Evolutionary conservation across 2,888 invertebrate genomes (phyloP).

Genomic region (Gari tellinella): DNA sequence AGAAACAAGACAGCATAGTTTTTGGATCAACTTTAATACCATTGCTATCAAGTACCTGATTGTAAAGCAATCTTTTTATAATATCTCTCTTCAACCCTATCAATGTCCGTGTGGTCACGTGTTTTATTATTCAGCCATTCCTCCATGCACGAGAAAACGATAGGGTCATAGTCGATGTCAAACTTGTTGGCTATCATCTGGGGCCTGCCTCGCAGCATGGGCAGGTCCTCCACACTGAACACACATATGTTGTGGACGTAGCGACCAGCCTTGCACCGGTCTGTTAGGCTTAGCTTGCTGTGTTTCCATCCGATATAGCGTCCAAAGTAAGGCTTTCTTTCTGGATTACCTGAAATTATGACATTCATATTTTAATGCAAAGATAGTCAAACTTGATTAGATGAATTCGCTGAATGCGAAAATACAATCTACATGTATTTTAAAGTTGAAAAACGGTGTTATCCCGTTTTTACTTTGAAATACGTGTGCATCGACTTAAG

Average conservation of each 20-base stretch:
- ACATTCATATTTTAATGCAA: too few species aligned
- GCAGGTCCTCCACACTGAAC: constrained; percentile 76
- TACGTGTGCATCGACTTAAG: too few species aligned
- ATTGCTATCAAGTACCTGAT: too few species aligned
- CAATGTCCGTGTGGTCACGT: constrained; percentile 12
- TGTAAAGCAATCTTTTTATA: constrained; percentile 35
- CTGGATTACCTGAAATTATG: constrained; percentile 55
- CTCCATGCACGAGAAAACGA: constrained; percentile 79
- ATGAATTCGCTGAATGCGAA: too few species aligned
- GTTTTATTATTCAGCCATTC: constrained; percentile 67
- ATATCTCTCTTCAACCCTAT: constrained; percentile 3
- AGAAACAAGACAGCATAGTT: too few species aligned
- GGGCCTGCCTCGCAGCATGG: constrained; percentile 56
- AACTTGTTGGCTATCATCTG: constrained; percentile 83
- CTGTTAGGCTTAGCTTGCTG: constrained; percentile 15
- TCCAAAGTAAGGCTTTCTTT: constrained; percentile 51
- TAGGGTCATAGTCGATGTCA: constrained; percentile 75
- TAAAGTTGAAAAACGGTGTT: too few species aligned
- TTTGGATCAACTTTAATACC: too few species aligned
- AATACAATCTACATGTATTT: too few species aligned
- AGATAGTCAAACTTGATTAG: too few species aligned
- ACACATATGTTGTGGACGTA: constrained; percentile 72
- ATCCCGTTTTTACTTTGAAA: too few species aligned
- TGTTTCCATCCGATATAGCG: constrained; percentile 65
- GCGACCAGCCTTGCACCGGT: constrained; percentile 40